Evolutionary conservation across 2,113 vertebrate genomes (phyloP), one percentile per base, ranked within the genome.

Genomic region (Pelusios castaneus): DNA sequence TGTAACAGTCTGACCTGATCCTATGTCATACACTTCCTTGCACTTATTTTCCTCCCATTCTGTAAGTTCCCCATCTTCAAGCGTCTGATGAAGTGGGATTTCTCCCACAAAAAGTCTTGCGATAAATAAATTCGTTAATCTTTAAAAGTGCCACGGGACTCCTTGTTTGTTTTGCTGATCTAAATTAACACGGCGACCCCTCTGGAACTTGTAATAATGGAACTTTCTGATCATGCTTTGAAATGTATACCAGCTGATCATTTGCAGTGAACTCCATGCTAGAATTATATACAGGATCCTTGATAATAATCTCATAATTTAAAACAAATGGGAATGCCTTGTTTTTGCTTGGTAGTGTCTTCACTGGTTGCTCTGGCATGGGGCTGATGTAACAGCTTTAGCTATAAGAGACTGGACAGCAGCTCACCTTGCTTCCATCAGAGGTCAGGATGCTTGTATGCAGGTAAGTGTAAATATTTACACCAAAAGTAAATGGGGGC

Each of bases 281-380:
- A 86, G 25, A 81, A 43, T 11, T 25, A 10, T 7, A 14, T 0
- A 2, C 22, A 16, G 25, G 41, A 25, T 76, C 73, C 41, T 45
- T 76, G 73, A 76, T 45, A 27, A 45, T 27, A 45, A 41, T 19
- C 38, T 75, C 24, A 47, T 47, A 43, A 75, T 75, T 43, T 75
- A 75, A 76, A 45, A 45, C 13, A 29, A 45, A 45, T 16, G 22
- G 58, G n/a, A 43, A 82, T 52, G 25, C 29, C 38, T 73, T 49
- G 93, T 85, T 6, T 95, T 51, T 75, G 47, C 4, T 91, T 89
- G 91, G 56, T 96, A 99, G 98, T 98, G 98, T 96, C 98, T 99
- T 88, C 98, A 98, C 43, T 99, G 98, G 98, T 90, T 99, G 80
- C 98, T 99, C 1, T 98, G 98, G 98, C 98, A 98, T 0, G 98